A percentile compares a stretch with the other conserved stretches of the same genome.
Evolutionary conservation across 2,888 invertebrate species (phyloP).

Genomic region (Eupithecia inturbata): DNA sequence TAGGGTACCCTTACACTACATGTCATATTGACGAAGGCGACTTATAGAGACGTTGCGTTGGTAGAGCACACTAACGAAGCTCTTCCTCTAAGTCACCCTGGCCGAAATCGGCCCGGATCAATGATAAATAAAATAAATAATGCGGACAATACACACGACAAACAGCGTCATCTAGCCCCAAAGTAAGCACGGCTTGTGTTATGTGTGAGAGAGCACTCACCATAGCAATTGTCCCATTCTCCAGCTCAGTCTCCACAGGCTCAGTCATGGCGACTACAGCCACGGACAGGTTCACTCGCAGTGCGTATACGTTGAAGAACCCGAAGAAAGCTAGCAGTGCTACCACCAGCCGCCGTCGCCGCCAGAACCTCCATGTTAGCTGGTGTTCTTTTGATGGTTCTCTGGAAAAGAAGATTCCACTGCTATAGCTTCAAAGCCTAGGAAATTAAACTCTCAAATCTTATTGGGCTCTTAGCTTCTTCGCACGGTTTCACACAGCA

Average conservation of each 20-base stretch:
- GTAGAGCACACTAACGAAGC: neutral
- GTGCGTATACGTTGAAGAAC: slow-evolving; percentile 92
- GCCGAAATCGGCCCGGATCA: too few relatives aligned
- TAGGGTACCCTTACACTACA: neutral
- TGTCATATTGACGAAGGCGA: neutral
- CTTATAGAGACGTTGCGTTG: neutral
- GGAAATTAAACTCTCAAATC: neutral
- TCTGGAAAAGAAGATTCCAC: slow-evolving; percentile 54
- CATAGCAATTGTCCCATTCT: slow-evolving; percentile 85
- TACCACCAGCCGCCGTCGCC: slow-evolving; percentile 89
- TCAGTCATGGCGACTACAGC: slow-evolving; percentile 97
- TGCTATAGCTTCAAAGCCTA: neutral
- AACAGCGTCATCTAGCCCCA: too few relatives aligned
- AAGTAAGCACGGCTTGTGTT: too few relatives aligned
- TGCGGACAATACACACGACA: too few relatives aligned
- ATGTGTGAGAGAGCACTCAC: slow-evolving; percentile 73
- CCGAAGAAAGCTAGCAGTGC: slow-evolving; percentile 92
- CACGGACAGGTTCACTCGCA: slow-evolving; percentile 95
- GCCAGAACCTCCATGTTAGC: slow-evolving; percentile 89
- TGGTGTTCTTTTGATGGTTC: slow-evolving; percentile 65
- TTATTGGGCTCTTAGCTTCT: too few relatives aligned
- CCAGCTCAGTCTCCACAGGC: slow-evolving; percentile 84
- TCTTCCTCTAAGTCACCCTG: neutral
- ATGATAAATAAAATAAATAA: too few relatives aligned
- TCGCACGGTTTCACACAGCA: too few relatives aligned